A percentile compares a stretch with the other conserved stretches of the same genome.
Evolutionary conservation across 2,888 invertebrate species (phyloP).

Genomic region (Coelinius sp.): DNA sequence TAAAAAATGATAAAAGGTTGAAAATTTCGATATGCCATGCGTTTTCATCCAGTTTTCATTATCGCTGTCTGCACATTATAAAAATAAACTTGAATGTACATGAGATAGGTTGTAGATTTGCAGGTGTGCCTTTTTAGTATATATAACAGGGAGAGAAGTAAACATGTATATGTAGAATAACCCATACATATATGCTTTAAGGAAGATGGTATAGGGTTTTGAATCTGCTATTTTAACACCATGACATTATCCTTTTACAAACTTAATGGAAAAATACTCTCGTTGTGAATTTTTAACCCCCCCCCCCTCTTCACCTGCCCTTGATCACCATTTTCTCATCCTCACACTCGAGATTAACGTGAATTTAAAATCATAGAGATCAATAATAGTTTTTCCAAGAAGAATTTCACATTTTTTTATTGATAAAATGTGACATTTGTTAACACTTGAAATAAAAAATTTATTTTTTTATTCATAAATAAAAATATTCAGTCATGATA

Average conservation of each 20-base stretch:
- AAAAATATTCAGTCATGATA: neutral
- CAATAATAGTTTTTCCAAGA: too few relatives aligned
- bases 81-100: constrained; percentile 29
- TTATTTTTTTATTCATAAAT: too few relatives aligned
- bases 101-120: neutral
- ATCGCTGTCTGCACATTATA: neutral
- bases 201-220: neutral
- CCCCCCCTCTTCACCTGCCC: neutral
- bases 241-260: constrained; percentile 45
- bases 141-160: constrained; percentile 25
- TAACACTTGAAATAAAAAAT: neutral
- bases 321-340: neutral
- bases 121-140: constrained; percentile 14
- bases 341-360: too few relatives aligned
- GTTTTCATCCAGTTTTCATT: constrained; percentile 30
- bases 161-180: neutral
- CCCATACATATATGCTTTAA: neutral
- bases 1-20: too few relatives aligned
- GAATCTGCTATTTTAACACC: constrained; percentile 42
- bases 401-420: too few relatives aligned
- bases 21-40: neutral
- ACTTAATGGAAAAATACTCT: constrained; percentile 44
- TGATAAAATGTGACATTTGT: constrained; percentile 6
- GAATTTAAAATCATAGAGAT: too few relatives aligned
- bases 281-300: neutral